A percentile compares a stretch with the other conserved stretches of the same genome.
Conservation (phyloP, 2,113 vertebrate species). For the Carlito syrichta region DNA sequence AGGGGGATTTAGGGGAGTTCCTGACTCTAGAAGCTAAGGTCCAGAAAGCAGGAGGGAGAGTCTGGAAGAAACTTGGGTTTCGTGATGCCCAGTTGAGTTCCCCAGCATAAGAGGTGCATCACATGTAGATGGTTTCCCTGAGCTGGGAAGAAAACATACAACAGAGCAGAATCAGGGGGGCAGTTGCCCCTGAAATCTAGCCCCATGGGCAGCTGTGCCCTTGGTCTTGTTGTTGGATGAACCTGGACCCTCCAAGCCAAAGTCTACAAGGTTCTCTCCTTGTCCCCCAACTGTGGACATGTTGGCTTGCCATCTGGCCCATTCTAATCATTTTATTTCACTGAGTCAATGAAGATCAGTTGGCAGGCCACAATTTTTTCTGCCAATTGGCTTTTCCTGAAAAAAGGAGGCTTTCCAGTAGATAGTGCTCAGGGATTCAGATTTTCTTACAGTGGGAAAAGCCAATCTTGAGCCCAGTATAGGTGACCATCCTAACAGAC, state of each 20-base stretch:
- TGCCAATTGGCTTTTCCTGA: background rate
- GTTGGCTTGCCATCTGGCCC: background rate
- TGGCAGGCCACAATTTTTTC: background rate
- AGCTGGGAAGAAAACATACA: background rate
- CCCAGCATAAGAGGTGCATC: no score
- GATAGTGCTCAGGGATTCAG: background rate
- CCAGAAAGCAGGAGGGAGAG: background rate
- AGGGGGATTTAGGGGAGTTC: background rate
- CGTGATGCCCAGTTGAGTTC: background rate
- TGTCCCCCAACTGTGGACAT: background rate
- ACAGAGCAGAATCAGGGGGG: accelerated
- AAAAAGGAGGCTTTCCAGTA: slow-evolving; percentile 7
- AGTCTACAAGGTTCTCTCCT: background rate
- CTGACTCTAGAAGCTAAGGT: background rate
- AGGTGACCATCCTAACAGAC: background rate
- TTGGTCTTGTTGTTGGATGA: background rate
- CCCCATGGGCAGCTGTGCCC: accelerated
- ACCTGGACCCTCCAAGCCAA: background rate
- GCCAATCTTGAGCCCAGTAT: background rate
- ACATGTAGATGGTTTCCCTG: accelerated
- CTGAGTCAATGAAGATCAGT: background rate
- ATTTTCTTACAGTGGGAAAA: background rate
- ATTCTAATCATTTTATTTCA: background rate
- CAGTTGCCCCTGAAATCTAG: accelerated
- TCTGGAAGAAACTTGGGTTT: background rate